phyloP scores from a whole-genome alignment of 2,888 invertebrate species.

The Caradrina kadenii region DNA sequence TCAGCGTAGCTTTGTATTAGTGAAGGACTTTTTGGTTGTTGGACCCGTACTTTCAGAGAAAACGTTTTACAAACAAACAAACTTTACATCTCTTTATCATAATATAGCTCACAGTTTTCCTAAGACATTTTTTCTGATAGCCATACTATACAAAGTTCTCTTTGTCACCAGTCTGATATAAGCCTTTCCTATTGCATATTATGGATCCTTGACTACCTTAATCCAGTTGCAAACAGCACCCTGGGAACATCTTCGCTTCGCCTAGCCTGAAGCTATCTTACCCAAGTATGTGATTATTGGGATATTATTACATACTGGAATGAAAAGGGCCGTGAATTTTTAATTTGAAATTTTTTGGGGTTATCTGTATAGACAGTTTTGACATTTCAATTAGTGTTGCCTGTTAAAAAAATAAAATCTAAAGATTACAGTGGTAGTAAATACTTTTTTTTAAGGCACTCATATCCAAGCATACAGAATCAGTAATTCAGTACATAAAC shows the following conservation, averaged over 20 bases:
- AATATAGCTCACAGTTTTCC: no score
- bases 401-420: background rate
- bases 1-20: no score
- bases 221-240: background rate
- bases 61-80: no score
- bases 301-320: background rate
- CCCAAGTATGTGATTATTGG: conserved; percentile 1
- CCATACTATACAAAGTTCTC: no score
- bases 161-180: no score
- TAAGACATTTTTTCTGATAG: no score
- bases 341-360: conserved; percentile 1
- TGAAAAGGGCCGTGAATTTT: background rate
- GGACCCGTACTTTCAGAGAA: no score
- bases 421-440: no score
- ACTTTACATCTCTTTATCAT: no score
- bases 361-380: background rate
- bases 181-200: no score
- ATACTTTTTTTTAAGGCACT: background rate
- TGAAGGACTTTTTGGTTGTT: no score
- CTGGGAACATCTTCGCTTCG: background rate
- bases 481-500: conserved; percentile 16
- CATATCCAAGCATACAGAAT: background rate
- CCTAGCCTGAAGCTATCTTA: background rate
- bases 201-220: no score
- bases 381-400: background rate